Percentiles rank a stretch among this genome's conserved stretches.
Conservation (phyloP, 1,140 invertebrate species). For the Drosophila lowei region DNA sequence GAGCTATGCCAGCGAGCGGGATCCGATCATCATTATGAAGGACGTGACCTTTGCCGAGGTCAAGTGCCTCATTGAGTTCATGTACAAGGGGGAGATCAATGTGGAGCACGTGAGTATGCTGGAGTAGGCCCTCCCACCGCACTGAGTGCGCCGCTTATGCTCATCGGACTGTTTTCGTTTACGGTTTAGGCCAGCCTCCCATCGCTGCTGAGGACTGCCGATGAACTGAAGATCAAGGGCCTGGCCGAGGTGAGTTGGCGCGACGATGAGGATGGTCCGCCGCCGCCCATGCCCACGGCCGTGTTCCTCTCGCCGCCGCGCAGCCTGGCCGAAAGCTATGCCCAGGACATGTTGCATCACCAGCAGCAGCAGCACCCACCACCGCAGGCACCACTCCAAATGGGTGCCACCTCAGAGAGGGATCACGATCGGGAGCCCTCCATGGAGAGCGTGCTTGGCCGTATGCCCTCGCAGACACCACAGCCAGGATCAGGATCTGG, state of each 20-base stretch:
- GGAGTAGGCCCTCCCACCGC: constrained; percentile 83
- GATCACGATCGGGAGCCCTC: constrained; percentile 30
- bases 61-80: constrained; percentile 94
- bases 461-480: constrained; percentile 63
- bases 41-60: constrained; percentile 93
- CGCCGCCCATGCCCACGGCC: constrained; percentile 79
- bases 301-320: constrained; percentile 79
- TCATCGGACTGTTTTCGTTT: neutral
- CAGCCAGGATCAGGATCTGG: constrained; percentile 14
- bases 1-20: constrained; percentile 92
- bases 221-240: constrained; percentile 95
- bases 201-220: constrained; percentile 94
- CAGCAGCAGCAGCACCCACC: constrained; percentile 15
- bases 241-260: constrained; percentile 94
- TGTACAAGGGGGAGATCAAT: constrained; percentile 98
- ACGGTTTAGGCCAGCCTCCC: constrained; percentile 89
- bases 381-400: constrained; percentile 14
- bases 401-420: neutral
- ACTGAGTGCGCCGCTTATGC: too few species aligned
- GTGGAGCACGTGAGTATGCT: constrained; percentile 87
- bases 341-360: constrained; percentile 58
- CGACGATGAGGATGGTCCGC: constrained; percentile 83
- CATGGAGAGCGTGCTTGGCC: constrained; percentile 45
- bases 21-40: constrained; percentile 93
- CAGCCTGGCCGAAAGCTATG: constrained; percentile 56